Evolutionary conservation across 2,113 vertebrate genomes (phyloP), one percentile per base, ranked within the genome.

Genomic region (Cervus canadensis): DNA sequence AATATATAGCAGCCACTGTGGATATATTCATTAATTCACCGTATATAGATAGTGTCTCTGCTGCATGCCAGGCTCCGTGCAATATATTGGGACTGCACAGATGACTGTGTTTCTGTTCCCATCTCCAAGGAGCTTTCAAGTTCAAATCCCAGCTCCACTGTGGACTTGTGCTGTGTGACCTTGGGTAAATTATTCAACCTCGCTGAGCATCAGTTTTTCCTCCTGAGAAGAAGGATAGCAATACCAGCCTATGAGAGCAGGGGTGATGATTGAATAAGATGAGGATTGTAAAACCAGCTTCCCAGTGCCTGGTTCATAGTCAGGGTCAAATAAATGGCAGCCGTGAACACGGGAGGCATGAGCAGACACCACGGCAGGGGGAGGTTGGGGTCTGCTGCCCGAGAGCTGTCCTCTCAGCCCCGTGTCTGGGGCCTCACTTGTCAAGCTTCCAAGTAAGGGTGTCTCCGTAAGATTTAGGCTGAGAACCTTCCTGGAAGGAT

Each of bases 301-400:
- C 36, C 36, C 36, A 36, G 36, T 36, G 36, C 50, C 67, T 52
- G 54, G 54, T 21, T 92, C 78, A 23, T 0, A 13, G 54, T 59
- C 54, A 76, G 30, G 40, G 28, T 67, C 48, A 50, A 26, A 17
- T 1, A 43, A n/a, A 52, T 50, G 33, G 60, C 56, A 16, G 11
- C 17, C 0, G 0, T 28, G 45, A 33, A 23, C n/a, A 3, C 6
- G 28, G 50, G 14, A 85, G 43, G 78, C 12, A 0, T 6, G 19
- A 30, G 30, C 26, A n/a, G 76, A 7, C 7, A 5, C 28, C 0
- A 1, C 21, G 26, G n/a, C 45, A 21, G 26, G 83, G 59, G 14
- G 89, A 5, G 0, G 0, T 5, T 21, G 76, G 3, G 0, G 16
- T 2, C 50, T n/a, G 7, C n/a, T 6, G 30, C 1, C 36, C n/a